phyloP scores from a whole-genome alignment of 2,113 vertebrate genomes.

The Donacobius atricapilla region DNA sequence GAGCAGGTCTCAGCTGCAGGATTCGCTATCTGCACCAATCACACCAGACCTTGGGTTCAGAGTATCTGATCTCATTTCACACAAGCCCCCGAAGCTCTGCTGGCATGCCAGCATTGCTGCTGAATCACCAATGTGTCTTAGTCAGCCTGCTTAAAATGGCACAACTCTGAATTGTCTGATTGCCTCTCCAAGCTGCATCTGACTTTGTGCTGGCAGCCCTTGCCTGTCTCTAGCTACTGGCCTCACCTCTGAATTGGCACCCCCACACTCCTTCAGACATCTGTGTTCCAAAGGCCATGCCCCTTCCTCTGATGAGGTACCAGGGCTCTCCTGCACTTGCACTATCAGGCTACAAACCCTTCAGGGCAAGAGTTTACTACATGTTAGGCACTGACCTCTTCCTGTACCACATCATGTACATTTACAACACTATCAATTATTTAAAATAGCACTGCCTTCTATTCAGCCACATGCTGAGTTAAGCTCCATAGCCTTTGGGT shows the following conservation, averaged over 20 bases:
- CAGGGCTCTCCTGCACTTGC: not conserved
- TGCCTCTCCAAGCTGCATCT: not conserved
- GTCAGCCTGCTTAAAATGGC: constrained; percentile 52
- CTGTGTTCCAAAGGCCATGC: not conserved
- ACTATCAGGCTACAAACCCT: not conserved
- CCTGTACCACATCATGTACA: not conserved
- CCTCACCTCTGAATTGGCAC: not conserved
- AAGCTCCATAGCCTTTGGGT: constrained; percentile 23
- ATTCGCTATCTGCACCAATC: not conserved
- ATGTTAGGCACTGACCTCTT: not conserved
- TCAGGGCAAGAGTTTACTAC: not conserved
- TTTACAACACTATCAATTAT: constrained; percentile 51
- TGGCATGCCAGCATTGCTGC: not conserved
- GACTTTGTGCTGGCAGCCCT: not conserved
- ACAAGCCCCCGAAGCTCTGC: not conserved
- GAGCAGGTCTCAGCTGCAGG: not conserved
- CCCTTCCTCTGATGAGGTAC: not conserved
- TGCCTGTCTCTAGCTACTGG: not conserved
- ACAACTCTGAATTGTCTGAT: not conserved
- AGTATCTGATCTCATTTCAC: not conserved
- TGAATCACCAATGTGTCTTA: constrained; percentile 23
- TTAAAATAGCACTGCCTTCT: constrained; percentile 41
- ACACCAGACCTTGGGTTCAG: not conserved
- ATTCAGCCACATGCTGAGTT: constrained; percentile 34
- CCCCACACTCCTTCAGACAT: fast-evolving